phyloP scores from a whole-genome alignment of 2,888 invertebrate genomes.

The Plebejus anna region DNA sequence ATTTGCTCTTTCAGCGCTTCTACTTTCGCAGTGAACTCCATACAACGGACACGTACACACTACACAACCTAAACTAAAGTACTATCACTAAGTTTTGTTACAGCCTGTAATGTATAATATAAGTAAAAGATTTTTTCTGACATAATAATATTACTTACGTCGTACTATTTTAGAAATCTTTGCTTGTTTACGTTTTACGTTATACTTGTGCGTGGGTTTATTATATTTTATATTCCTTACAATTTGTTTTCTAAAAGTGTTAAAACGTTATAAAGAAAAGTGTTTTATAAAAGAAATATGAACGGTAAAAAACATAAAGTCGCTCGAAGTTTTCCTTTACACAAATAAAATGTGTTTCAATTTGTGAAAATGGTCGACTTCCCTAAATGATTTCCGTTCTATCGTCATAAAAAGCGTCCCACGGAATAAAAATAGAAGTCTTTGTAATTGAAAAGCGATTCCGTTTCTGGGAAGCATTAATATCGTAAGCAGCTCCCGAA shows the following conservation, averaged over 20 bases:
- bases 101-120: no score
- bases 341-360: conserved; percentile 15
- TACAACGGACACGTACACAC: no score
- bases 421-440: conserved; percentile 1
- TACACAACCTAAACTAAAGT: no score
- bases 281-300: not conserved
- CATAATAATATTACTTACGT: no score
- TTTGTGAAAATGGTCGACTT: conserved; percentile 9
- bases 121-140: no score
- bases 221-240: not conserved
- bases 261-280: not conserved
- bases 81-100: no score
- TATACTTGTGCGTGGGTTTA: no score
- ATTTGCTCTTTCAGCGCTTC: no score
- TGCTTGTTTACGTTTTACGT: no score
- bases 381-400: conserved; percentile 4
- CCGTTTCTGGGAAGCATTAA: conserved; percentile 17
- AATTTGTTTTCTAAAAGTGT: not conserved
- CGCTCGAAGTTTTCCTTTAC: not conserved
- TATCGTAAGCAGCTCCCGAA: conserved; percentile 17
- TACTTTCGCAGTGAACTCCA: no score
- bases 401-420: conserved; percentile 1
- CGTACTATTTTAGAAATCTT: no score
- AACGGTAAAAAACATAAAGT: not conserved
- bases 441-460: conserved; percentile 21